phyloP scores from a whole-genome alignment of 2,888 invertebrate species.

The Abrostola triplasia region DNA sequence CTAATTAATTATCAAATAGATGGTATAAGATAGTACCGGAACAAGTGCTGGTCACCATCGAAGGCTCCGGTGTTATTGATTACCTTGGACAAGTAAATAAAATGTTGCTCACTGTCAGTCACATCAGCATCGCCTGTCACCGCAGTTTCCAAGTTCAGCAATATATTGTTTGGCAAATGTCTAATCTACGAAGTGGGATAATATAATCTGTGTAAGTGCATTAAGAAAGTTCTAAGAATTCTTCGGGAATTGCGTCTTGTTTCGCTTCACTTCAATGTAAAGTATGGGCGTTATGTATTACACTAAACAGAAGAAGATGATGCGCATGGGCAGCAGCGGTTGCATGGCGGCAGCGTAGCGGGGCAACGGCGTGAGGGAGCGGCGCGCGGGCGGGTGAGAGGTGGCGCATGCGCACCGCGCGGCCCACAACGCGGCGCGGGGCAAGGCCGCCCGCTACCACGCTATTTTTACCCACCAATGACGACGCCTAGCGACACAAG shows the following conservation, averaged over 20 bases:
- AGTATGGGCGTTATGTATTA: neutral
- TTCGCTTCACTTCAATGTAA: neutral
- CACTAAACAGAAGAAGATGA: neutral
- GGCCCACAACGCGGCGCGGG: conserved; percentile 43
- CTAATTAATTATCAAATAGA: conserved; percentile 22
- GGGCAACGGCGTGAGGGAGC: conserved; percentile 13
- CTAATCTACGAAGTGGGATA: too few species aligned
- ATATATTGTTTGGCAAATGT: too few species aligned
- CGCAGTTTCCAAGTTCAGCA: too few species aligned
- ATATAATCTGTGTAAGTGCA: too few species aligned
- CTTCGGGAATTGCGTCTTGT: too few species aligned
- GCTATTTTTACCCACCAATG: conserved; percentile 65
- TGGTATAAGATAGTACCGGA: conserved; percentile 1
- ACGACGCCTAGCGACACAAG: conserved; percentile 38
- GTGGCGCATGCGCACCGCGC: conserved; percentile 51
- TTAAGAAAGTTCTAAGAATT: too few species aligned
- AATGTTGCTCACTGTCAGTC: neutral
- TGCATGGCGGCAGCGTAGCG: conserved; percentile 3
- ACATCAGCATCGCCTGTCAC: neutral
- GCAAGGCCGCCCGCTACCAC: conserved; percentile 44
- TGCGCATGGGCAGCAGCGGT: conserved; percentile 17
- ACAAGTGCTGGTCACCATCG: conserved; percentile 3
- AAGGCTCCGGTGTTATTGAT: neutral
- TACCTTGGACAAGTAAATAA: neutral
- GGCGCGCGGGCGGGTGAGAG: conserved; percentile 35